Evolutionary conservation across 2,888 invertebrate genomes (phyloP), one percentile per base, ranked within the genome.

Genomic region (Crematogaster levior): DNA sequence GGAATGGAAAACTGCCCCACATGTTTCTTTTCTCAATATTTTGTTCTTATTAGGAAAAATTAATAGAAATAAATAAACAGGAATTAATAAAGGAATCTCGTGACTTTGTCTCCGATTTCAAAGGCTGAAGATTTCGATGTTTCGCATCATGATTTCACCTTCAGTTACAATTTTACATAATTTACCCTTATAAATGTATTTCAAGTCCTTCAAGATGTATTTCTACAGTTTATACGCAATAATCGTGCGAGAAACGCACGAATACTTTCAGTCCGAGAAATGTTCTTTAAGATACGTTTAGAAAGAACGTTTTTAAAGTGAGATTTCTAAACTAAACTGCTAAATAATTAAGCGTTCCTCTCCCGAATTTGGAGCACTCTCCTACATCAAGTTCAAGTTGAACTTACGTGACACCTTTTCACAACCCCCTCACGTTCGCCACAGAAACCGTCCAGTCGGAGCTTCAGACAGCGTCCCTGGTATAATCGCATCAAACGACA

Each of bases 401-500:
- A 53, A 70, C 70, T 24, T 61, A 60, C 60, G 37, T 58, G 34
- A 18, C 51, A 48, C 34, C 51, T 66, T 66, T 53, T 73, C n/a
- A 58, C 58, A 58, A 40, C 43, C 58, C 37, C 46, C 51, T 66
- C 27, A 15, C 66, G n/a, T 51, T 66, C 12, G 51, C 51, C 66
- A 53, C 75, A 43, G 56, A 68, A 21, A 40, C 27, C 40, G 56
- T 56, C 43, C 77, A 24, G 56, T 34, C 21, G 18, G 43, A 46
- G 43, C 12, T 21, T 34, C 43, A n/a, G n/a, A n/a, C 40, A 53
- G 51, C 10, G 48, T 58, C 58, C 46, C 79, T 46, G 30, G 5
- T 34, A 60, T 85, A 92, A 93, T 92, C 92, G 92, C 87, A 91
- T 91, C 88, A 90, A 89, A 87, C 84, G 86, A 85, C 86, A 90